Evolutionary conservation across 2,797 vertebrate species (phyloP).

Genomic region (Pygocentrus nattereri): DNA sequence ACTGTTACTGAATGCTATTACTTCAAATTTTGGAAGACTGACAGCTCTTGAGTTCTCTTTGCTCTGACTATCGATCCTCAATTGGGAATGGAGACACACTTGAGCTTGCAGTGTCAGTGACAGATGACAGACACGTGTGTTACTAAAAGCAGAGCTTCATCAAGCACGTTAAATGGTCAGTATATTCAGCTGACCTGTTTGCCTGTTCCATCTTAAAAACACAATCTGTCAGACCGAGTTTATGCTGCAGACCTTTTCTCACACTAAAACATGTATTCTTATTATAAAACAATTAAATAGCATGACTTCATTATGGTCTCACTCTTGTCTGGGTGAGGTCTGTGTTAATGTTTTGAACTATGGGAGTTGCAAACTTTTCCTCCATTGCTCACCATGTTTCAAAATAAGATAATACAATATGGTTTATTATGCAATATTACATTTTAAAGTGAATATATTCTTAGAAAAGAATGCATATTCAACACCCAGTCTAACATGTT

Average conservation of each 20-base stretch:
- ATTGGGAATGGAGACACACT: not conserved
- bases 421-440: not conserved
- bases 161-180: slow-evolving; percentile 17
- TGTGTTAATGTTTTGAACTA: not conserved
- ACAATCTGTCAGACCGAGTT: slow-evolving; percentile 8
- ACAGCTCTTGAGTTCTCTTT: not conserved
- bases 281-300: not conserved
- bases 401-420: not conserved
- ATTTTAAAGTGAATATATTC: no score
- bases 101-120: not conserved
- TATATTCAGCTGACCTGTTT: slow-evolving; percentile 21
- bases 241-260: not conserved
- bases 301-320: not conserved
- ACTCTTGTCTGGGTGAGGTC: no score
- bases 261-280: not conserved
- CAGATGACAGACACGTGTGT: slow-evolving; percentile 23
- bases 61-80: not conserved
- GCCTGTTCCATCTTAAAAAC: not conserved
- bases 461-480: no score
- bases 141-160: slow-evolving; percentile 22
- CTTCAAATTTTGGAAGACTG: no score
- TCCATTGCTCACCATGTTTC: not conserved
- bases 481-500: no score
- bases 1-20: no score
- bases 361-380: not conserved